phyloP scores from a whole-genome alignment of 37 sponge, comb jelly and placozoan species.

The Chondrilla cf. caribensis region DNA sequence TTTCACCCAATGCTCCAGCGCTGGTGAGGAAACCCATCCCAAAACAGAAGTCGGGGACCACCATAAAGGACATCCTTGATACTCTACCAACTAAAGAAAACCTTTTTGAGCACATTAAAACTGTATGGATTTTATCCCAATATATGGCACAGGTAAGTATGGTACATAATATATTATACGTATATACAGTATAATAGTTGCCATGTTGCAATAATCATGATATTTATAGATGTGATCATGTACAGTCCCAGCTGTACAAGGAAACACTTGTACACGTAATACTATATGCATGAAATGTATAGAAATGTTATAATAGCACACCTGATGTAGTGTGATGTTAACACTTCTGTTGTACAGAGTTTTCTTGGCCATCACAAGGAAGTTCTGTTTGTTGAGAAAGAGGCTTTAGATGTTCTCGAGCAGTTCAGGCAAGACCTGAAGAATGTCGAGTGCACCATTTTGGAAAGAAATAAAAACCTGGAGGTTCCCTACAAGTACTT shows the following conservation, averaged over 20 bases:
- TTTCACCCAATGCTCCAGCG: slow-evolving; percentile 65
- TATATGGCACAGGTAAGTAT: slow-evolving; percentile 34
- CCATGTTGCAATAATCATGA: no score
- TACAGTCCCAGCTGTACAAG: no score
- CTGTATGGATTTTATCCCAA: slow-evolving; percentile 16
- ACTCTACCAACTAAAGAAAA: slow-evolving; percentile 40
- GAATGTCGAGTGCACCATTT: slow-evolving; percentile 11
- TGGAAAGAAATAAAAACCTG: slow-evolving; percentile 39
- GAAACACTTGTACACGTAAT: no score
- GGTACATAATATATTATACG: not conserved
- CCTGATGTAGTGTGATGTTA: no score
- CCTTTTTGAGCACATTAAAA: not conserved
- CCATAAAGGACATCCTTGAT: slow-evolving; percentile 29
- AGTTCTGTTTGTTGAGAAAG: not conserved
- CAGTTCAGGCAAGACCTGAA: slow-evolving; percentile 21
- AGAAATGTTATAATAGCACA: no score
- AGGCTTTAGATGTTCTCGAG: not conserved
- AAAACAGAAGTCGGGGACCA: slow-evolving; percentile 37
- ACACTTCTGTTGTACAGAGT: no score
- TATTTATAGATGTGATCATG: no score
- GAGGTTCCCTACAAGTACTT: slow-evolving; percentile 55
- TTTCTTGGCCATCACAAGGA: not conserved
- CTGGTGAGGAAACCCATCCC: slow-evolving; percentile 50
- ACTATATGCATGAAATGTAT: no score
- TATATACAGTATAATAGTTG: no score